Conservation (phyloP, 1,140 invertebrate genomes). For the Cotesia typhae region DNA sequence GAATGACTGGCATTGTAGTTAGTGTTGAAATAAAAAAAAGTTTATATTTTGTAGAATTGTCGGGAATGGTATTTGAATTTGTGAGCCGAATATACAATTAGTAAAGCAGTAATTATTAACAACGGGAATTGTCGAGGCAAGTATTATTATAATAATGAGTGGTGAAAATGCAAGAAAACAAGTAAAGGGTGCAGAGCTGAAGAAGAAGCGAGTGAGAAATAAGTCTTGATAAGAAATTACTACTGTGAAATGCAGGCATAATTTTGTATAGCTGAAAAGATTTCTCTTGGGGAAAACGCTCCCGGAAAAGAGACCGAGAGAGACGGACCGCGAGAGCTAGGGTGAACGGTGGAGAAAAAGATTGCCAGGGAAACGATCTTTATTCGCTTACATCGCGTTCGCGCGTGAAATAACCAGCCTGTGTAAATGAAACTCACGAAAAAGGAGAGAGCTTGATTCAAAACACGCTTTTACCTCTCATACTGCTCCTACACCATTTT, state of each 20-base stretch:
- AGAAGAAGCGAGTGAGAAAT: conserved; percentile 1
- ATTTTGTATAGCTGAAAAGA: conserved; percentile 28
- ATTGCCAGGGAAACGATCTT: conserved; percentile 25
- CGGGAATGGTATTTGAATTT: too few species aligned
- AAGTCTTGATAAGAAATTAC: conserved; percentile 12
- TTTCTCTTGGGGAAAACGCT: conserved; percentile 14
- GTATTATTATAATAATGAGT: too few species aligned
- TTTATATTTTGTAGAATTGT: not conserved
- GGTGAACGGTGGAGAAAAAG: conserved; percentile 1
- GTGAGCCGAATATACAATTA: not conserved
- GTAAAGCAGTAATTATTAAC: conserved; percentile 12
- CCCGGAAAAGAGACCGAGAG: not conserved
- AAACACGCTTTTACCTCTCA: too few species aligned
- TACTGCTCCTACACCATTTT: too few species aligned
- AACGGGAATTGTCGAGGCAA: conserved; percentile 5
- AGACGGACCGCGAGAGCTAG: not conserved
- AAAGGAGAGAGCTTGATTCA: not conserved
- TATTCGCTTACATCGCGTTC: conserved; percentile 23
- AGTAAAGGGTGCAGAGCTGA: not conserved
- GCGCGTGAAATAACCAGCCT: not conserved
- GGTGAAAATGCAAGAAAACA: not conserved
- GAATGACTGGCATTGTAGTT: too few species aligned
- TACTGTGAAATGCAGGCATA: conserved; percentile 15
- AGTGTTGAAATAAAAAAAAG: not conserved
- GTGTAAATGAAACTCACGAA: conserved; percentile 17